phyloP scores from a whole-genome alignment of 1,140 invertebrate genomes.

The Acromyrmex charruanus region DNA sequence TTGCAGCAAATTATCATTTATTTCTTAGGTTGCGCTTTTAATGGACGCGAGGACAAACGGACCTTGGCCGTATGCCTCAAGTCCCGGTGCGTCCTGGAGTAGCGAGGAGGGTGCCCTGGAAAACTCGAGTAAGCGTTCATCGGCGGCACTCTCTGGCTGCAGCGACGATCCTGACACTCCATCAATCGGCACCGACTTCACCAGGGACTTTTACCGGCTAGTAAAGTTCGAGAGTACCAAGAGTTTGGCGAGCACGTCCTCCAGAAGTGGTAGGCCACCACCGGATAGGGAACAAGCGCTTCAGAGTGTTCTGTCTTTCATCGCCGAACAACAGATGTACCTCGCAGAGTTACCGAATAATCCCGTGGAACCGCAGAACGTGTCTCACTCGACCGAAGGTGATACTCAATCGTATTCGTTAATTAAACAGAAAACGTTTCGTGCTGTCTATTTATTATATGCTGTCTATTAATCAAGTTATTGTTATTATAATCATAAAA shows the following conservation, averaged over 20 bases:
- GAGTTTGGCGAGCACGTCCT: conserved; percentile 92
- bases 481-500: neutral
- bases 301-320: conserved; percentile 91
- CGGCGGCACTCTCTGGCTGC: conserved; percentile 89
- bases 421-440: neutral
- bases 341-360: conserved; percentile 82
- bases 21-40: conserved; percentile 78
- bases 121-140: conserved; percentile 89
- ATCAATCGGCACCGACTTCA: conserved; percentile 91
- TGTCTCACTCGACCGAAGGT: conserved; percentile 76
- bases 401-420: neutral
- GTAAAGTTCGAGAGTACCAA: conserved; percentile 93
- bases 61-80: conserved; percentile 83
- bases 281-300: conserved; percentile 90
- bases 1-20: neutral
- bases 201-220: conserved; percentile 91
- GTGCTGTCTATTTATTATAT: neutral
- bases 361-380: conserved; percentile 67
- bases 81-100: conserved; percentile 82
- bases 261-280: conserved; percentile 87
- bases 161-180: conserved; percentile 89
- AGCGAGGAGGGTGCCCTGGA: conserved; percentile 82
- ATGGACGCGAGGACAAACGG: conserved; percentile 81
- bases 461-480: neutral
- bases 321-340: conserved; percentile 92